Evolutionary conservation across 2,888 invertebrate species (phyloP), one percentile per base, ranked within the genome.

Genomic region (Bursaphelenchus okinawaensis): DNA sequence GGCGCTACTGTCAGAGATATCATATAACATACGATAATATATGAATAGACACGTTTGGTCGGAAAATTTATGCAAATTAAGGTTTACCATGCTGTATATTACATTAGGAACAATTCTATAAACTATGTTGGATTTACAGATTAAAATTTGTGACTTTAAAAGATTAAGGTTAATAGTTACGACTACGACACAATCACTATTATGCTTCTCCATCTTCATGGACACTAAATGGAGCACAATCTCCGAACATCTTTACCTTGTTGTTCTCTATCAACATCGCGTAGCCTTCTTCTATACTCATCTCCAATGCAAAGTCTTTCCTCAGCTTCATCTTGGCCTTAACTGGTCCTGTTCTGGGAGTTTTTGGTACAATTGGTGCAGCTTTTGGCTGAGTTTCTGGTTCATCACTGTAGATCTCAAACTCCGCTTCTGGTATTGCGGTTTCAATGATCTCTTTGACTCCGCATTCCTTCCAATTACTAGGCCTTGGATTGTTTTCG

Each of bases 211-310:
- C n/a, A n/a, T n/a, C n/a, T n/a, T n/a, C n/a, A n/a, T n/a, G n/a
- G n/a, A n/a, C n/a, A n/a, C n/a, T n/a, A n/a, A n/a, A n/a, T n/a
- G n/a, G n/a, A n/a, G n/a, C n/a, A n/a, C 40, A 40, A 40, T 40
- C 40, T 40, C 40, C 40, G 40, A 40, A 40, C n/a, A n/a, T 12
- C 40, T 6, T 12, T 3, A 40, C n/a, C 40, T 40, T 40, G 16
- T 40, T 40, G 40, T 40, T 6, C 40, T 40, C 40, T 12, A 40
- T 40, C 3, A 40, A n/a, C 40, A 40, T 40, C n/a, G 65, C 65
- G 51, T 52, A 65, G 12, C 65, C 62, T 31, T 65, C 65, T 26
- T 65, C 65, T 12, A 65, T 66, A 23, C 63, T 63, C 62, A 66
- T 65, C 51, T 23, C 20, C 29, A 55, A 31, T 26, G 56, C 52